A percentile compares a stretch with the other conserved stretches of the same genome.
Conservation (phyloP, 1,140 invertebrate species). For the Cephus cinctus region DNA sequence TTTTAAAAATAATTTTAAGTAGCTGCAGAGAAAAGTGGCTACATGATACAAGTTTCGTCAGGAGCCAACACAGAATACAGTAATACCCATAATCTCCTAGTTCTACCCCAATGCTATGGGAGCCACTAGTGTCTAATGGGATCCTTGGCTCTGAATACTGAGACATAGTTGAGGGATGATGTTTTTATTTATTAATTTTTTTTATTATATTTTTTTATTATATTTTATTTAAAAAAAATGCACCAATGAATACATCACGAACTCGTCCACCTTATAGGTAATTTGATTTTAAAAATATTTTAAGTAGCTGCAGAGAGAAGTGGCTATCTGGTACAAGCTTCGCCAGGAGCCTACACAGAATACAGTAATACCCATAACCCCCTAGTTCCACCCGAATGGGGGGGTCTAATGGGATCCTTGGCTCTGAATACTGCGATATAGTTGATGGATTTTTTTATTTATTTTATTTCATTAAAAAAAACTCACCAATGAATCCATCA, state of each 20-base stretch:
- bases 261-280: too few relatives aligned
- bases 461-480: too few relatives aligned
- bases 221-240: too few relatives aligned
- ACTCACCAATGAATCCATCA: too few relatives aligned
- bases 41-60: constrained; percentile 28
- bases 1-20: too few relatives aligned
- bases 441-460: too few relatives aligned
- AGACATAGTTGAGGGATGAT: too few relatives aligned
- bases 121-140: constrained; percentile 35
- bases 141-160: constrained; percentile 24
- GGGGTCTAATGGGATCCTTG: constrained; percentile 35
- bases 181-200: too few relatives aligned
- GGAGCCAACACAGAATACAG: constrained; percentile 24
- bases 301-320: constrained; percentile 26
- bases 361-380: constrained; percentile 24
- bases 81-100: constrained; percentile 16
- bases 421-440: constrained; percentile 16
- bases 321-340: constrained; percentile 31
- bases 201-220: too few relatives aligned
- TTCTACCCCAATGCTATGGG: constrained; percentile 11
- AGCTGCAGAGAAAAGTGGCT: constrained; percentile 32
- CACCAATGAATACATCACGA: too few relatives aligned
- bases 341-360: constrained; percentile 22
- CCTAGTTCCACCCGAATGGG: constrained; percentile 1
- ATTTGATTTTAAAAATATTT: too few relatives aligned